Percentiles rank a stretch among this genome's conserved stretches.
Conservation (phyloP, 1,140 invertebrate genomes). For the Brachionus rubens region DNA sequence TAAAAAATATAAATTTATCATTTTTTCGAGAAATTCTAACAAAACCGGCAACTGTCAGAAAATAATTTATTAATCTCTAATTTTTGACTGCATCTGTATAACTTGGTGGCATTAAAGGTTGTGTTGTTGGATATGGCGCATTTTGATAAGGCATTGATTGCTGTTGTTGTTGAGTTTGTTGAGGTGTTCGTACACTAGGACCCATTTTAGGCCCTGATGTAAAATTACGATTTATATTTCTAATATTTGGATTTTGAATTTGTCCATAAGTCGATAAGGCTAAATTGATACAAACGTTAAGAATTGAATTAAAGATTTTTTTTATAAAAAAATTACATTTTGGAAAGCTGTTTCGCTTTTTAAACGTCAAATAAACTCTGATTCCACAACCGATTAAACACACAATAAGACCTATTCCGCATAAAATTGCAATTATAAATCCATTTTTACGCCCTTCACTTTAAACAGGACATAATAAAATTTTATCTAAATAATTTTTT, state of each 20-base stretch:
- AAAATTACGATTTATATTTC: not conserved
- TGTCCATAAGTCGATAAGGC: not conserved
- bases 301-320: too few species aligned
- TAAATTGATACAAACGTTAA: not conserved
- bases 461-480: too few species aligned
- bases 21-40: too few species aligned
- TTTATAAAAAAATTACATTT: constrained; percentile 33
- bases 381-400: not conserved
- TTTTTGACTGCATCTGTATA: constrained; percentile 28
- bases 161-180: not conserved
- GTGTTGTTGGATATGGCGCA: constrained; percentile 1
- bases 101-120: constrained; percentile 3
- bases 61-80: too few species aligned
- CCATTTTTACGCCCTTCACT: not conserved
- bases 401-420: not conserved
- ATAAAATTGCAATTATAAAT: not conserved
- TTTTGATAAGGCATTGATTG: not conserved
- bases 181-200: not conserved
- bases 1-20: too few species aligned
- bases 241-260: not conserved
- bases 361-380: not conserved
- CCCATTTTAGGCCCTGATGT: not conserved
- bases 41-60: too few species aligned
- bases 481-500: too few species aligned
- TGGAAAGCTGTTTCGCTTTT: not conserved